A percentile compares a stretch with the other conserved stretches of the same genome.
Evolutionary conservation across 2,113 vertebrate species (phyloP).

Genomic region (Ranitomeya variabilis): DNA sequence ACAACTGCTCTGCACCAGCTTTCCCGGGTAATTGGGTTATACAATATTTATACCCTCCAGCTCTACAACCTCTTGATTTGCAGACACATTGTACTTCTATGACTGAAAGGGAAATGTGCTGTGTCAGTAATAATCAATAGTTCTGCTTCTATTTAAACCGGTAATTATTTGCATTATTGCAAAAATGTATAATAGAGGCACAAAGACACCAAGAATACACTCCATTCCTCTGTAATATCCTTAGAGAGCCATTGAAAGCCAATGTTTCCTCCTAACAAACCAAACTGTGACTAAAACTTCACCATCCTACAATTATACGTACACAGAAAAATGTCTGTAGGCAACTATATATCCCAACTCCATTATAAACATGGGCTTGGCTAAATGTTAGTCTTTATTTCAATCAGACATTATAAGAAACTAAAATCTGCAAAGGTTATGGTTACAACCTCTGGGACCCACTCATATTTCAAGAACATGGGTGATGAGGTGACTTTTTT

Average conservation of each 20-base stretch:
- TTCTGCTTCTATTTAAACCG: slow-evolving; percentile 6
- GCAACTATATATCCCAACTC: too few relatives aligned
- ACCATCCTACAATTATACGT: too few relatives aligned
- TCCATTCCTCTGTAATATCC: neutral
- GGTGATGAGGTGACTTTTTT: too few relatives aligned
- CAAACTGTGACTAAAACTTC: too few relatives aligned
- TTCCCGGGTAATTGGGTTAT: slow-evolving; percentile 27
- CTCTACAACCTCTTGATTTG: slow-evolving; percentile 1
- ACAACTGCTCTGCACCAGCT: neutral
- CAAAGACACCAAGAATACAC: too few relatives aligned
- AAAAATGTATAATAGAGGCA: neutral
- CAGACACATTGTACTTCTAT: slow-evolving; percentile 17
- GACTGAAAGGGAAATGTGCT: slow-evolving; percentile 7
- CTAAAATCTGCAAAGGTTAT: too few relatives aligned
- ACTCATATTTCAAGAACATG: too few relatives aligned
- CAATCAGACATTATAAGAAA: too few relatives aligned
- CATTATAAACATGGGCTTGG: too few relatives aligned
- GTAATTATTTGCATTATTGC: neutral
- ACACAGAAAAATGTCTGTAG: too few relatives aligned
- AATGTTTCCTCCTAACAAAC: neutral
- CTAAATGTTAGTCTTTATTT: too few relatives aligned
- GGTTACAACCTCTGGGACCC: too few relatives aligned
- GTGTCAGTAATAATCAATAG: slow-evolving; percentile 14
- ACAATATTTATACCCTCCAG: slow-evolving; percentile 40
- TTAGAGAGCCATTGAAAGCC: neutral